Evolutionary conservation across 1,140 invertebrate genomes (phyloP).

Genomic region (Leptinotarsa lineolata): DNA sequence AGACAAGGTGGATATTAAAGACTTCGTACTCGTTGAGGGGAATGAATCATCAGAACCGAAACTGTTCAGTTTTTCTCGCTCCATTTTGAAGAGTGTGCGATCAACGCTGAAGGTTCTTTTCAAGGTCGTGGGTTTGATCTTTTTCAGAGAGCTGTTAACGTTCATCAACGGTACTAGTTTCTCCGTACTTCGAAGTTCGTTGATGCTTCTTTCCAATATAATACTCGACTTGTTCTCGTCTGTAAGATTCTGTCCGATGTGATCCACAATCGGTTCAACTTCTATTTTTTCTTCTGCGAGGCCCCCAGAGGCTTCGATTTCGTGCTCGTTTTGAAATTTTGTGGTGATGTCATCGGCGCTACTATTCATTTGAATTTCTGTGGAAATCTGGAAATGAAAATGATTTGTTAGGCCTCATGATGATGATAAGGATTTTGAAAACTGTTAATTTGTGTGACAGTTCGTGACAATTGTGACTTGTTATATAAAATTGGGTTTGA

Average conservation of each 20-base stretch:
- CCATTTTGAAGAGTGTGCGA: constrained; percentile 30
- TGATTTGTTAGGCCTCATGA: neutral
- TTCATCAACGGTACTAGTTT: constrained; percentile 49
- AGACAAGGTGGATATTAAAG: constrained; percentile 15
- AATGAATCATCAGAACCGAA: constrained; percentile 47
- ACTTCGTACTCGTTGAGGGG: constrained; percentile 20
- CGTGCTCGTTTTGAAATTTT: neutral
- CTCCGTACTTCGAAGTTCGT: constrained; percentile 34
- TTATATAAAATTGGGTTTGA: no score
- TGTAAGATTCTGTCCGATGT: neutral
- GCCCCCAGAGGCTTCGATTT: neutral
- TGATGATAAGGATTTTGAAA: neutral
- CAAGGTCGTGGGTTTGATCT: constrained; percentile 30
- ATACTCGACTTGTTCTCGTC: neutral
- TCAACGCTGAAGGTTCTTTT: constrained; percentile 45
- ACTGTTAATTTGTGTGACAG: neutral
- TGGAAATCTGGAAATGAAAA: constrained; percentile 10
- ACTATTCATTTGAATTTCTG: constrained; percentile 2
- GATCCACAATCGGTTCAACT: no score
- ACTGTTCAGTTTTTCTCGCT: constrained; percentile 26
- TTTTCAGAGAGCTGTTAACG: constrained; percentile 39
- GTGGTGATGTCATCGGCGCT: neutral
- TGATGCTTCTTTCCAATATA: neutral
- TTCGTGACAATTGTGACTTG: neutral
- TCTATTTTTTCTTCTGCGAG: no score